Evolutionary conservation across 2,797 vertebrate species (phyloP).

Genomic region (Hybognathus amarus): DNA sequence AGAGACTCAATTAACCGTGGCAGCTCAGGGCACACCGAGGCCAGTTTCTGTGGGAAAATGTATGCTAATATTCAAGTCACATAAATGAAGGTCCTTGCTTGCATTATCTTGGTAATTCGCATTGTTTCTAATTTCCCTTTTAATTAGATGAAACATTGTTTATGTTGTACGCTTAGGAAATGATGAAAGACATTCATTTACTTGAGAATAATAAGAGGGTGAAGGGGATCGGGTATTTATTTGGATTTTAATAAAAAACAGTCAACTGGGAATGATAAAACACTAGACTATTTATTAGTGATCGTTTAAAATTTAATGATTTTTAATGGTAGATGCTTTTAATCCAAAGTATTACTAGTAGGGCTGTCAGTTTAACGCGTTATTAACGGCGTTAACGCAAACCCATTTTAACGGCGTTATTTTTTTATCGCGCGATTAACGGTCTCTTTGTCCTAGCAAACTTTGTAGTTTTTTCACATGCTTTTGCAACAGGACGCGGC

Average conservation of each 20-base stretch:
- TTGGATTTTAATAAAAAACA: neutral
- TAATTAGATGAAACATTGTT: slow-evolving; percentile 37
- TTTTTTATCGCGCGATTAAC: too few relatives aligned
- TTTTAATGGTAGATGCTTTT: neutral
- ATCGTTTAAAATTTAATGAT: neutral
- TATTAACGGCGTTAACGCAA: too few relatives aligned
- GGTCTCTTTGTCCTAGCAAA: too few relatives aligned
- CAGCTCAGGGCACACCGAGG: slow-evolving; percentile 87
- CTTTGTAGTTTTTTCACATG: too few relatives aligned
- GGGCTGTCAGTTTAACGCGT: too few relatives aligned
- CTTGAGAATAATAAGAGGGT: neutral
- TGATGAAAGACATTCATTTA: slow-evolving; percentile 32
- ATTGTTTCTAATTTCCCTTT: slow-evolving; percentile 16
- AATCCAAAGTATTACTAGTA: neutral
- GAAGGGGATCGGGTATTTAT: neutral
- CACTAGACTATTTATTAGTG: slow-evolving; percentile 3
- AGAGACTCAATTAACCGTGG: slow-evolving; percentile 90
- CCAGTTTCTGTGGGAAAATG: slow-evolving; percentile 83
- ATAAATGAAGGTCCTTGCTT: slow-evolving; percentile 2
- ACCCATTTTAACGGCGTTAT: too few relatives aligned
- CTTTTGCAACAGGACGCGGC: too few relatives aligned
- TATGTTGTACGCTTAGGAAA: slow-evolving; percentile 6
- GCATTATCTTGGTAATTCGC: slow-evolving; percentile 34
- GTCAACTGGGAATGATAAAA: neutral
- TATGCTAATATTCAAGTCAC: slow-evolving; percentile 16